Evolutionary conservation across 2,797 vertebrate genomes (phyloP).

Genomic region (Novumbra hubbsi): DNA sequence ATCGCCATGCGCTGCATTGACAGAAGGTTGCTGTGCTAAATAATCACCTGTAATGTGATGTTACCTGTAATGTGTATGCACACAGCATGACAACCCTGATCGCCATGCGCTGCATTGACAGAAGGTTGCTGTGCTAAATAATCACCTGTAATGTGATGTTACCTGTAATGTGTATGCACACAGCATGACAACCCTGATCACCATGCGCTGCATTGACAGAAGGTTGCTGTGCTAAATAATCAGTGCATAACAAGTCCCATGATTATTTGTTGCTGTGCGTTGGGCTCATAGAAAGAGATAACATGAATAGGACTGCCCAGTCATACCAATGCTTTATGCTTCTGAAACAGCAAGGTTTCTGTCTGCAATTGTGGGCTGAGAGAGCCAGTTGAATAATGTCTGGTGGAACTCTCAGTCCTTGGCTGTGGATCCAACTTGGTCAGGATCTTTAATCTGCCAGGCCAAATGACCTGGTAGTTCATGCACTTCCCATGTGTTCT

Average conservation of each 20-base stretch:
- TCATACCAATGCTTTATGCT: neutral
- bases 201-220: neutral
- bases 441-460: too few species aligned
- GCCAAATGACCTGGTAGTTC: too few species aligned
- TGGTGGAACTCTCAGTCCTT: neutral
- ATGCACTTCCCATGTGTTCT: too few species aligned
- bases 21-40: too few species aligned
- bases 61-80: conserved; percentile 12
- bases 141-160: neutral
- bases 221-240: too few species aligned
- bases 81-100: neutral
- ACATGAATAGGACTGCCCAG: conserved; percentile 8
- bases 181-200: neutral
- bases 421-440: too few species aligned
- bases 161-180: conserved; percentile 10
- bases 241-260: conserved; percentile 37
- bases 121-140: neutral
- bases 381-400: neutral
- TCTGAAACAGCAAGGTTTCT: conserved; percentile 5
- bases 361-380: neutral
- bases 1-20: too few species aligned
- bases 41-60: neutral
- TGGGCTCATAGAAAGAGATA: conserved; percentile 20
- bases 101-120: too few species aligned
- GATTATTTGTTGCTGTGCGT: conserved; percentile 26